Base-by-base conservation (phyloP, 2,888 invertebrate genomes). In the Pocota personata region DNA sequence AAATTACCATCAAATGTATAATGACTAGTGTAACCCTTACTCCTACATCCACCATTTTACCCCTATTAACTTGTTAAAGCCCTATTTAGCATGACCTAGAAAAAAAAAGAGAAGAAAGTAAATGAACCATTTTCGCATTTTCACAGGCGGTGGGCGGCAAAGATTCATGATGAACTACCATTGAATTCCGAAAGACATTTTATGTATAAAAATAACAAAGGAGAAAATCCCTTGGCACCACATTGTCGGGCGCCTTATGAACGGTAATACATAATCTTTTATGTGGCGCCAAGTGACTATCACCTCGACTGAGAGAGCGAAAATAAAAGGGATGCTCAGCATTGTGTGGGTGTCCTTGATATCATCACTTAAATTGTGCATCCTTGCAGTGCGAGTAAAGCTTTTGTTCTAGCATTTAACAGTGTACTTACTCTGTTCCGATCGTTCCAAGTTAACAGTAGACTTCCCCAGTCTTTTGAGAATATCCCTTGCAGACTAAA, bases 221-320 rank as follows among this genome's bases (percentile, higher is more conserved):
- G 35, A 67, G 30, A 48, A 79, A 79, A 72, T 57, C 62, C n/a
- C 64, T 37, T 62, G 83, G 80, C 86, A 76, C 86, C 86, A 72
- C 72, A 86, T 55, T 86, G 86, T 86, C 86, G 86, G 86, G 86
- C 86, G 86, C 86, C 86, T 62, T 62, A 43, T 52, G 19, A 72
- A 67, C 12, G 40, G 46, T 48, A 67, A 72, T 71, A 71, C 58
- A 77, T 77, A 86, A 82, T 52, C 58, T 62, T 80, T 80, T 86
- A 76, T 76, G 76, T 77, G 86, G 86, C 86, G 86, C 86, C 86
- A 86, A 86, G 52, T 75, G 75, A 67, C 66, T 82, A 76, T 77
- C 76, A 80, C 55, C 76, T 58, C 76, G 80, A 12, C 55, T 27
- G 43, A 60, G 64, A 69, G 19, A 37, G 30, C 1, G 57, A 50